These are phyloP conservation scores for Drosophila tristis DNA, from an alignment of 1,140 invertebrate genomes.

Conservation along the genomic window DNA sequence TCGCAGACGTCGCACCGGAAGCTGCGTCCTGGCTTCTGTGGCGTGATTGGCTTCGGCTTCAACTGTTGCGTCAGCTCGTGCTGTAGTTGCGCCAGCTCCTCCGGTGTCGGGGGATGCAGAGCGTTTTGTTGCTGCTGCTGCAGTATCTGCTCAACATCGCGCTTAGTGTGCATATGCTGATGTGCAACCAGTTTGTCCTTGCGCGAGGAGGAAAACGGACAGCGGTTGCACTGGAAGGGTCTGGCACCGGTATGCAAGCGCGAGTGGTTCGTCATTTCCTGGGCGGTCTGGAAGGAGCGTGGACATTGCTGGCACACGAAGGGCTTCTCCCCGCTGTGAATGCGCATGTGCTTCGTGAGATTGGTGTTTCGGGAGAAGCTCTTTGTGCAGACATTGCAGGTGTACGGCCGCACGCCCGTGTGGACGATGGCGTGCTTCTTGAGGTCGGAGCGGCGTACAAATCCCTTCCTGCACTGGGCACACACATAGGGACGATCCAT, in stretches of 20 bases:
- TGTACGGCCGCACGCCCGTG: conserved; percentile 88
- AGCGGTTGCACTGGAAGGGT: conserved; percentile 88
- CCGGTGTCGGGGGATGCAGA: conserved; percentile 18
- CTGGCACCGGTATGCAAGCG: conserved; percentile 90
- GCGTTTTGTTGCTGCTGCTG: conserved; percentile 41
- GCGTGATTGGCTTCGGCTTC: conserved; percentile 3
- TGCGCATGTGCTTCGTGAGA: conserved; percentile 92
- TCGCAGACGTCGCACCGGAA: conserved; percentile 86
- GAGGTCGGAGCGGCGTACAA: conserved; percentile 87
- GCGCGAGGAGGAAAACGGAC: conserved; percentile 88
- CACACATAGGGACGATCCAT: conserved; percentile 88
- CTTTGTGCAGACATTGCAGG: conserved; percentile 88
- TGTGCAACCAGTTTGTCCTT: conserved; percentile 87
- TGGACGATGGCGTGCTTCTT: conserved; percentile 90
- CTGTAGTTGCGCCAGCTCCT: conserved; percentile 66
- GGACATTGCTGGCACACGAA: conserved; percentile 90
- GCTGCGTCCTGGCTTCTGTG: conserved; percentile 46
- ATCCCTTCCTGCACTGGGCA: conserved; percentile 87
- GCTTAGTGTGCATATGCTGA: conserved; percentile 85
- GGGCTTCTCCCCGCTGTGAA: conserved; percentile 88
- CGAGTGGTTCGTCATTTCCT: conserved; percentile 88
- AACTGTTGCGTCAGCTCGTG: conserved; percentile 28
- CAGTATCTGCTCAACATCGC: conserved; percentile 55
- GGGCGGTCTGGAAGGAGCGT: conserved; percentile 89
- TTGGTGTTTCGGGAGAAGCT: conserved; percentile 91